Conservation (phyloP, 2,113 vertebrate species). For the Triplophysa tibetana region DNA sequence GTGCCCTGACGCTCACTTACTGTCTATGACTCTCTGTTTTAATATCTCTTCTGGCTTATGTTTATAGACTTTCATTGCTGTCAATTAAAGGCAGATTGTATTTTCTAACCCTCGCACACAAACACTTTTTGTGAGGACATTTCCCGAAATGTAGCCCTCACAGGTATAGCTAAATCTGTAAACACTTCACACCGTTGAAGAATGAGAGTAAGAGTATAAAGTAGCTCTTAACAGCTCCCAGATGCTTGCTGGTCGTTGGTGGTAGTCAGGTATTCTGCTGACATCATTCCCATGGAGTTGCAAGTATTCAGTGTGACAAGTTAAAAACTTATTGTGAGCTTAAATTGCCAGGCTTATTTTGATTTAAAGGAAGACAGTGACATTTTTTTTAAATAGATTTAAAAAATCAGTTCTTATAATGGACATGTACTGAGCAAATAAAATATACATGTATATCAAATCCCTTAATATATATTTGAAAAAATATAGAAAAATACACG, state of each 20-base stretch:
- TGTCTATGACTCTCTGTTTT: background rate
- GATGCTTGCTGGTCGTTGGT: constrained; percentile 64
- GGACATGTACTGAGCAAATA: too few species aligned
- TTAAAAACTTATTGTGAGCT: constrained; percentile 71
- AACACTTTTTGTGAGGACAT: too few species aligned
- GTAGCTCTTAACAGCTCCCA: constrained; percentile 71
- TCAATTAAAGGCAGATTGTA: too few species aligned
- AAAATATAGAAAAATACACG: too few species aligned
- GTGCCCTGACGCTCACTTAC: background rate
- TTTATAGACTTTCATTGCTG: too few species aligned
- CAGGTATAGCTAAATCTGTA: constrained; percentile 18
- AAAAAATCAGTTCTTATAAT: too few species aligned
- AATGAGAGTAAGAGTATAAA: constrained; percentile 64
- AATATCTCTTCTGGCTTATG: too few species aligned
- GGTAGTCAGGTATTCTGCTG: constrained; percentile 71
- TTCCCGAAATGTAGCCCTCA: background rate
- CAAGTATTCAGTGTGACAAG: constrained; percentile 73
- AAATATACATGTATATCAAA: too few species aligned
- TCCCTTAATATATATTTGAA: too few species aligned
- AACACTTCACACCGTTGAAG: constrained; percentile 47
- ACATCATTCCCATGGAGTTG: constrained; percentile 59
- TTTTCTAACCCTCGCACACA: too few species aligned
- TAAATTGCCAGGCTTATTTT: constrained; percentile 50
- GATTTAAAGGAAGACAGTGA: constrained; percentile 7
- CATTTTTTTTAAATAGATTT: background rate